Conservation (phyloP, 2,888 invertebrate genomes). For the Malthinus flaveolus region DNA sequence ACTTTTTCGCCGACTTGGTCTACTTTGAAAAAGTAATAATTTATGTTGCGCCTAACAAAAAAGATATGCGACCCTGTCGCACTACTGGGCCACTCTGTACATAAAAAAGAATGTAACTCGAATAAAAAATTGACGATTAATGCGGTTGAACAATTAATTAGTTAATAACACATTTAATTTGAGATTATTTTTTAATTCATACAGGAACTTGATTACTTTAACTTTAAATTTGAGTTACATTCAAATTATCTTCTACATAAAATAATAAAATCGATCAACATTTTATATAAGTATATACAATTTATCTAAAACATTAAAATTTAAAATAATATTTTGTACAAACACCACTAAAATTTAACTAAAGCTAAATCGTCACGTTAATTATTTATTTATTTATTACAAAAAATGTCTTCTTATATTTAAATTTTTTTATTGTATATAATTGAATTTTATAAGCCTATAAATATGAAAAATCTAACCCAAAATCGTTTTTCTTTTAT, state of each 20-base stretch:
- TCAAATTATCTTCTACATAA: background rate
- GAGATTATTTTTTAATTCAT: background rate
- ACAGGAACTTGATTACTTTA: constrained; percentile 16
- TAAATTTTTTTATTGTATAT: constrained; percentile 16
- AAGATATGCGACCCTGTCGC: no score
- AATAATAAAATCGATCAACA: constrained; percentile 17
- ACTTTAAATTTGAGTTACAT: constrained; percentile 9
- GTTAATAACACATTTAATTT: background rate
- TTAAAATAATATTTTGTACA: constrained; percentile 30
- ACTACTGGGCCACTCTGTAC: no score
- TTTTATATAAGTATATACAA: constrained; percentile 23
- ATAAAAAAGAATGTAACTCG: no score
- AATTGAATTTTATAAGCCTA: constrained; percentile 32
- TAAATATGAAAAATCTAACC: constrained; percentile 37
- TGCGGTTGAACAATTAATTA: background rate
- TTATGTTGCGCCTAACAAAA: no score
- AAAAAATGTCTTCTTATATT: constrained; percentile 24
- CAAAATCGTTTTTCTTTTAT: constrained; percentile 30
- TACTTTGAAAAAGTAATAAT: no score
- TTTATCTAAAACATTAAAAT: constrained; percentile 16
- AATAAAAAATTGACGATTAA: background rate
- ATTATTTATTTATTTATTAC: constrained; percentile 9
- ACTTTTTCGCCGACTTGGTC: no score
- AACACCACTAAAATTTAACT: constrained; percentile 24
- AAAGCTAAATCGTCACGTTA: constrained; percentile 27